These are phyloP conservation scores for Syrphus vitripennis DNA, from an alignment of 2,888 invertebrate species.

Conservation along the genomic window DNA sequence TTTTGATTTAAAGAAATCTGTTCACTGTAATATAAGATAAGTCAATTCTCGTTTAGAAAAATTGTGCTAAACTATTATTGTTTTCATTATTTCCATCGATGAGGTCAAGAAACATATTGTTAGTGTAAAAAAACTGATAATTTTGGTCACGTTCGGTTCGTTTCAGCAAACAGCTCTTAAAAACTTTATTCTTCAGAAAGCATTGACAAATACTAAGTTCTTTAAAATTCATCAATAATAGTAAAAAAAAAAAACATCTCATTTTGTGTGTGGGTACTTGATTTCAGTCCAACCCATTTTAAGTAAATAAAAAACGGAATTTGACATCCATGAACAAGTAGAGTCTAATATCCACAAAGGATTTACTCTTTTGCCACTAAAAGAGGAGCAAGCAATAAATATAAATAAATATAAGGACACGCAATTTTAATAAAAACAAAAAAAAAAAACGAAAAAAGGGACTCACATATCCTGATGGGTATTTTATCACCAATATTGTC, in stretches of 20 bases:
- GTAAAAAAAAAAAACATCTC: not conserved
- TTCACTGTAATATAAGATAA: no score
- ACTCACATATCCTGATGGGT: constrained; percentile 25
- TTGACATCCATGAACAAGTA: constrained; percentile 41
- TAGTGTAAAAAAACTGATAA: no score
- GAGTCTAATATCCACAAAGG: constrained; percentile 37
- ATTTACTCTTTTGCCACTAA: constrained; percentile 11
- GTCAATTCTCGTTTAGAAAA: no score
- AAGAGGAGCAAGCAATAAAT: constrained; percentile 35
- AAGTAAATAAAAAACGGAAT: constrained; percentile 41
- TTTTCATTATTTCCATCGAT: no score
- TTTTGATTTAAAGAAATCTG: no score
- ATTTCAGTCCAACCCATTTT: constrained; percentile 28
- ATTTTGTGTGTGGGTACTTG: not conserved
- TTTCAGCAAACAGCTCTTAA: no score
- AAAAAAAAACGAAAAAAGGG: not conserved
- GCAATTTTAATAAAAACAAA: constrained; percentile 13
- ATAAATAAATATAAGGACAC: constrained; percentile 59
- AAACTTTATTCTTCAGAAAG: no score
- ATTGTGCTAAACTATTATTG: no score
- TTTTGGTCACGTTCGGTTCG: no score
- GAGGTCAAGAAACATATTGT: no score
- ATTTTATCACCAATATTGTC: constrained; percentile 50
- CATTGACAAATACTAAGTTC: not conserved
- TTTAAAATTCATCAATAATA: not conserved